A percentile compares a stretch with the other conserved stretches of the same genome.
These are phyloP conservation scores for Erannis defoliaria DNA, from an alignment of 2,888 invertebrate species.

Conservation along the genomic window DNA sequence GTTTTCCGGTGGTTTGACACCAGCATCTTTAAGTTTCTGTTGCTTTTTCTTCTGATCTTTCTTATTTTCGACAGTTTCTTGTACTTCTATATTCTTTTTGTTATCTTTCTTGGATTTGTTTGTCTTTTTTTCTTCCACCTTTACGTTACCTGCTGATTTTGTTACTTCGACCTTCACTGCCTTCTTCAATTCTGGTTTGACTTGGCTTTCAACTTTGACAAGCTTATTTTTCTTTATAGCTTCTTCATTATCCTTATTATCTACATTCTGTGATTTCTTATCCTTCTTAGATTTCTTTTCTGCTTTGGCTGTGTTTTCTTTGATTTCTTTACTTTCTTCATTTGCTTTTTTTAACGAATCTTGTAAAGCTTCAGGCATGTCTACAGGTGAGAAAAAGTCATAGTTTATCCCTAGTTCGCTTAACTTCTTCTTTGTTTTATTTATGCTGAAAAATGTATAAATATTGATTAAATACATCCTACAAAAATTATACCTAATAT, in stretches of 20 bases:
- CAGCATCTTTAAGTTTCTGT: conserved; percentile 60
- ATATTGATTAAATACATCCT: not conserved
- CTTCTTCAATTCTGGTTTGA: conserved; percentile 23
- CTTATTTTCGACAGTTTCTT: conserved; percentile 46
- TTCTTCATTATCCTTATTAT: conserved; percentile 28
- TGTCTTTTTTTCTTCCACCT: conserved; percentile 30
- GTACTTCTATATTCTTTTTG: conserved; percentile 40
- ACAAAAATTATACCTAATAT: no score
- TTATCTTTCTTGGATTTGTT: conserved; percentile 34
- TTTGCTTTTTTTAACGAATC: conserved; percentile 44
- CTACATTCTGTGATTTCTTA: conserved; percentile 18
- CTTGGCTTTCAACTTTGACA: conserved; percentile 6
- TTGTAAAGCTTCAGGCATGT: conserved; percentile 71
- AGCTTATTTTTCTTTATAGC: conserved; percentile 19
- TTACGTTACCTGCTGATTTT: conserved; percentile 7
- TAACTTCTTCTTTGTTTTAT: conserved; percentile 78
- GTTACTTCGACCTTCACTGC: conserved; percentile 3
- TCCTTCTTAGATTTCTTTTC: conserved; percentile 44
- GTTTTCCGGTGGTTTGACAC: conserved; percentile 62
- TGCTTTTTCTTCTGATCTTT: conserved; percentile 61
- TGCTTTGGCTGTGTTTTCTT: conserved; percentile 39
- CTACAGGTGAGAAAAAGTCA: conserved; percentile 81
- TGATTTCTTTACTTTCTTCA: conserved; percentile 37
- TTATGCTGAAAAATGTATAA: conserved; percentile 63
- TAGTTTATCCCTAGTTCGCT: conserved; percentile 82